phyloP scores from a whole-genome alignment of 2,797 vertebrate species.

The Trematomus bernacchii region DNA sequence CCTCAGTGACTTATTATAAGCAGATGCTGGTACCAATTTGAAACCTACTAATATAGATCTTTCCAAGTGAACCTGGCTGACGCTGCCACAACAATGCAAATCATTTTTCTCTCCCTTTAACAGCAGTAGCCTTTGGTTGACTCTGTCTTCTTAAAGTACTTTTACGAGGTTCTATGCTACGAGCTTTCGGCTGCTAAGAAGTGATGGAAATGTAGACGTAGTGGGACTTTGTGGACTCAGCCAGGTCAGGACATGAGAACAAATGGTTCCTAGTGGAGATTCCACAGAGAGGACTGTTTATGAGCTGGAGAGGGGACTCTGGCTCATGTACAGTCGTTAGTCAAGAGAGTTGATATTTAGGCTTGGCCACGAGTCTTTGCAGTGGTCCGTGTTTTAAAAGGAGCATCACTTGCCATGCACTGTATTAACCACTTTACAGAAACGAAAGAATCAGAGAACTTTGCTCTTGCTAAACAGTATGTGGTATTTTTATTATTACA shows the following conservation, averaged over 20 bases:
- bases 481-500: slow-evolving; percentile 7
- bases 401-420: neutral
- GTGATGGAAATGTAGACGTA: slow-evolving; percentile 50
- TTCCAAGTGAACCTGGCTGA: neutral
- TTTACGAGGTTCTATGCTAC: slow-evolving; percentile 23
- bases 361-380: slow-evolving; percentile 8
- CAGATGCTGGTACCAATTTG: neutral
- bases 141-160: slow-evolving; percentile 22
- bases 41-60: neutral
- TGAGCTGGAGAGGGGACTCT: slow-evolving; percentile 33
- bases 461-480: neutral
- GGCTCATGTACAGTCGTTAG: slow-evolving; percentile 26
- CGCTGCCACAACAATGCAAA: slow-evolving; percentile 3
- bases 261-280: slow-evolving; percentile 37
- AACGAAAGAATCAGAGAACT: neutral
- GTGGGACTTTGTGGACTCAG: slow-evolving; percentile 13
- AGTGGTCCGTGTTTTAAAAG: slow-evolving; percentile 18
- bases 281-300: slow-evolving; percentile 48
- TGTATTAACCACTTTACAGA: neutral
- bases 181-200: slow-evolving; percentile 21
- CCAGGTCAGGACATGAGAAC: slow-evolving; percentile 42
- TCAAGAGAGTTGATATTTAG: slow-evolving; percentile 37
- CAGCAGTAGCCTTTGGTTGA: slow-evolving; percentile 3
- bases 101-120: neutral
- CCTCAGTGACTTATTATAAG: neutral